A percentile compares a stretch with the other conserved stretches of the same genome.
Conservation (phyloP, 2,113 vertebrate genomes). For the Microtus ochrogaster region DNA sequence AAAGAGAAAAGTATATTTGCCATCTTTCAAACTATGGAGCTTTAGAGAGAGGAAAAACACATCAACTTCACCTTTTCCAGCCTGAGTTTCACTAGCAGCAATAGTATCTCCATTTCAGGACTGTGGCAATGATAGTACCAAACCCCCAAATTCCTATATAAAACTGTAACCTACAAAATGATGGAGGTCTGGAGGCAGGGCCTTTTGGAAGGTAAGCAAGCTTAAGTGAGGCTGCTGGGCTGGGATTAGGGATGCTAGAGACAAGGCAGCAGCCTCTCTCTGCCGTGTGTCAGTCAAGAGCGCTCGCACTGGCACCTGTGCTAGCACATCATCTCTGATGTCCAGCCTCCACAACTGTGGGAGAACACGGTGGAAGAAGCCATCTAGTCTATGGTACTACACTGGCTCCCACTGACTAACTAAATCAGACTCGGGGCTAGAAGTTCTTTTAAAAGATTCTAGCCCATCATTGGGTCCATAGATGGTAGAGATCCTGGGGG, state of each 20-base stretch:
- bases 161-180: background rate
- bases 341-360: background rate
- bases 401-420: background rate
- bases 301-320: background rate
- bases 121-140: background rate
- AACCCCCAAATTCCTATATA: background rate
- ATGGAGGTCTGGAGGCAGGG: background rate
- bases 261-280: background rate
- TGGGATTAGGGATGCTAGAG: background rate
- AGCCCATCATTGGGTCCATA: background rate
- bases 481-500: background rate
- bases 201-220: background rate
- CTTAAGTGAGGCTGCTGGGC: background rate
- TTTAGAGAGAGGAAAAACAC: background rate
- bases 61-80: background rate
- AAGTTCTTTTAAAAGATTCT: background rate
- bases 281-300: background rate
- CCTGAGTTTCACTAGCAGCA: background rate
- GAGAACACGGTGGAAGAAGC: background rate
- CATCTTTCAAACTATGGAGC: background rate
- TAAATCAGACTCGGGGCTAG: background rate
- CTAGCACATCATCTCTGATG: background rate
- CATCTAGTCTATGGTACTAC: background rate
- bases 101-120: background rate
- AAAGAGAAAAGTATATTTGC: background rate